Percentiles rank a stretch among this genome's conserved stretches.
phyloP scores from a whole-genome alignment of 2,888 invertebrate species.

The Thereva nobilitata region DNA sequence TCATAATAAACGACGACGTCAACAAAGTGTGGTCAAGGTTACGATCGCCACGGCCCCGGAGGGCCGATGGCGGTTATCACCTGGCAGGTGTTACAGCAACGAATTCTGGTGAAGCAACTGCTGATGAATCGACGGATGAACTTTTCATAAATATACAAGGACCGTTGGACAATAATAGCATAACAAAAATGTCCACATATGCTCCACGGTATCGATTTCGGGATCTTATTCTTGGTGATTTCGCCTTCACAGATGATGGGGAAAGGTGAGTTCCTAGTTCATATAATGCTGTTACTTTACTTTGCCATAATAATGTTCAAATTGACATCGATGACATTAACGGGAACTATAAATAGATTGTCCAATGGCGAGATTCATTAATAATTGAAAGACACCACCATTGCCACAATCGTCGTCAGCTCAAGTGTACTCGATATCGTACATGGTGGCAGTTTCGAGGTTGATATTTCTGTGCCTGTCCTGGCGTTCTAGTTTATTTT shows the following conservation, averaged over 20 bases:
- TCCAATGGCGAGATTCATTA: too few relatives aligned
- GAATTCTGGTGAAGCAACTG: constrained; percentile 47
- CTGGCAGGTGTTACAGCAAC: constrained; percentile 49
- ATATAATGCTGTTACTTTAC: too few relatives aligned
- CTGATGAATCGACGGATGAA: constrained; percentile 48
- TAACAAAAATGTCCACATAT: constrained; percentile 37
- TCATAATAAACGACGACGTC: constrained; percentile 16
- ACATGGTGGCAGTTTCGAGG: too few relatives aligned
- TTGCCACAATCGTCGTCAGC: too few relatives aligned
- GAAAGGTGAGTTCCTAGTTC: constrained; percentile 67
- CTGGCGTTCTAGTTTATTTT: too few relatives aligned
- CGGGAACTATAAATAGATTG: too few relatives aligned
- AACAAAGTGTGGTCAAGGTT: constrained; percentile 58
- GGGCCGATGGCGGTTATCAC: constrained; percentile 58
- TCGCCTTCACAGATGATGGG: constrained; percentile 75
- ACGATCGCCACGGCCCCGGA: constrained; percentile 58
- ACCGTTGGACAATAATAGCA: constrained; percentile 46
- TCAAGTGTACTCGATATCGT: too few relatives aligned
- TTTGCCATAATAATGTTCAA: too few relatives aligned
- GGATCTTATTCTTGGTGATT: constrained; percentile 77
- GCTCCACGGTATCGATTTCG: constrained; percentile 74
- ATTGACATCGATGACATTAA: too few relatives aligned
- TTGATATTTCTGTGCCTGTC: too few relatives aligned
- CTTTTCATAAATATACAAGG: constrained; percentile 53
- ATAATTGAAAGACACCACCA: too few relatives aligned